Evolutionary conservation across 2,113 vertebrate genomes (phyloP), one percentile per base, ranked within the genome.

Genomic region (Dendrocopos noguchii): DNA sequence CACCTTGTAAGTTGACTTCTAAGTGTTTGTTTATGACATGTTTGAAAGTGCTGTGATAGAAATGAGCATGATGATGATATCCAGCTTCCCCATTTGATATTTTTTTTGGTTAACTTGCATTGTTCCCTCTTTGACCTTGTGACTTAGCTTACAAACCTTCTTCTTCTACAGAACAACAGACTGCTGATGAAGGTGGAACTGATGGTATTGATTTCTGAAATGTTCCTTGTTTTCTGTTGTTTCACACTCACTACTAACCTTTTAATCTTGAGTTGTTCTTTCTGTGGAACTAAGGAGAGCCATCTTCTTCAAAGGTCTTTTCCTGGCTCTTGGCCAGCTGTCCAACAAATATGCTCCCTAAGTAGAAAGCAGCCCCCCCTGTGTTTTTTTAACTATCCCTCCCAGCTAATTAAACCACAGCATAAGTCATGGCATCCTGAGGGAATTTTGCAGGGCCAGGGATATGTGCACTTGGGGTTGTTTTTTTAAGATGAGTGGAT

Each of bases 121-220:
- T 94, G 61, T 97, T 98, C 92, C 89, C 77, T 95, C 20, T 96
- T 94, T 55, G 93, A 92, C 97, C 94, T 97, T 85, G 47, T 98
- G 97, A 97, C 97, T 98, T 98, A 97, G 94, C 97, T 97, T 95
- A 95, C 88, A 88, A 96, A 86, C 95, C 96, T 95, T 96, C 98
- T 95, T 98, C 97, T 91, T 97, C 98, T 96, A 94, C 98, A 98
- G 98, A 98, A 84, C 98, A 97, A 70, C 97, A 97, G 88, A 96
- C 95, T 88, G 87, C 95, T 93, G 97, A 95, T 97, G 98, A 98
- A 99, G 98, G 98, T 98, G 98, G 97, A 97, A 88, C 95, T 97
- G 95, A 96, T 97, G 97, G 93, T 96, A 97, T 83, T 94, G 46
- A 90, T 89, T 70, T 94, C 56, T 68, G 67, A 92, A 88, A 67